Evolutionary conservation across 1,140 invertebrate species (phyloP).

Genomic region (Diorhabda carinulata): DNA sequence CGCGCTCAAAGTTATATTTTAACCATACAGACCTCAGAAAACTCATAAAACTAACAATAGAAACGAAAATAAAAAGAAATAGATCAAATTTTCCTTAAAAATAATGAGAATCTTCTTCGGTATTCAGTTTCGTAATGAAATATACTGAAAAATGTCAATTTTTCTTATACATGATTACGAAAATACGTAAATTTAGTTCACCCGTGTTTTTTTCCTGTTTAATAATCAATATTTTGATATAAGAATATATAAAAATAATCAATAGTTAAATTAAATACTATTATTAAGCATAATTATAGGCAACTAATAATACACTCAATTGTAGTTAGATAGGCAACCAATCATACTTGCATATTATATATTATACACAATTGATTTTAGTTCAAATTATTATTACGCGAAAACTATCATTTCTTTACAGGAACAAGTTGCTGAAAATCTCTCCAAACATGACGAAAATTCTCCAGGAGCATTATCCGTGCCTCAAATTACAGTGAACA

Average conservation of each 20-base stretch:
- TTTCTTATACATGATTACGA: not conserved
- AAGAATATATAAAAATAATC: too few relatives aligned
- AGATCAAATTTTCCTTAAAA: not conserved
- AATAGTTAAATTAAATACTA: too few relatives aligned
- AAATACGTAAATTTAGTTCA: too few relatives aligned
- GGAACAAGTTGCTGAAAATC: constrained; percentile 15
- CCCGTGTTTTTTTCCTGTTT: too few relatives aligned
- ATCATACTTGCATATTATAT: too few relatives aligned
- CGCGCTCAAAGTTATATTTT: constrained; percentile 11
- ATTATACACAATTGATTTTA: too few relatives aligned
- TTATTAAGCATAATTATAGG: too few relatives aligned
- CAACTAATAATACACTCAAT: too few relatives aligned
- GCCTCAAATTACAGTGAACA: constrained; percentile 33
- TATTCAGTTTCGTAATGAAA: not conserved
- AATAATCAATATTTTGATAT: too few relatives aligned
- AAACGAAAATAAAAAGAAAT: not conserved
- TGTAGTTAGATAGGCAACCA: too few relatives aligned
- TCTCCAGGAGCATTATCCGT: constrained; percentile 30
- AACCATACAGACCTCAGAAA: constrained; percentile 3
- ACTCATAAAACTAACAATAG: too few relatives aligned
- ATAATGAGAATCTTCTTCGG: constrained; percentile 3
- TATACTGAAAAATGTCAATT: not conserved
- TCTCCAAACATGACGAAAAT: constrained; percentile 4
- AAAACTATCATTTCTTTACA: not conserved
- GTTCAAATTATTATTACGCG: too few relatives aligned